These are phyloP conservation scores for Otocyon megalotis DNA, from an alignment of 2,113 vertebrate species.

Conservation along the genomic window DNA sequence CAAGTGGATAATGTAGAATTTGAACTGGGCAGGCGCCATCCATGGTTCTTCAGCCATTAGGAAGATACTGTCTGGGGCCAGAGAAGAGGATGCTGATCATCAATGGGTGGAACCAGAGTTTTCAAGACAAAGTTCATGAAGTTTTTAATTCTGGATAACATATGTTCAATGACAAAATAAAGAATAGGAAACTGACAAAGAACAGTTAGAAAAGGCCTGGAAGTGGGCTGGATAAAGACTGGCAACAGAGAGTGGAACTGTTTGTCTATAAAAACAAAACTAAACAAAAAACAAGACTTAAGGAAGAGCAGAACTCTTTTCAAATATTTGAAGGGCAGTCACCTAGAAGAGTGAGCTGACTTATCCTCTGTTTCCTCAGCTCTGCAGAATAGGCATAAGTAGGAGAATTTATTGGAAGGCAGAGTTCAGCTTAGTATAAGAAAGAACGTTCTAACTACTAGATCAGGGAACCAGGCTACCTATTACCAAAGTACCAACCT, in stretches of 20 bases:
- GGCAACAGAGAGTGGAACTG: not conserved
- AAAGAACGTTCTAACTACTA: not conserved
- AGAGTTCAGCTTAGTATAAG: not conserved
- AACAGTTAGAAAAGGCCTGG: not conserved
- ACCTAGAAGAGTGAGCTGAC: not conserved
- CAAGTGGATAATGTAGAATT: not conserved
- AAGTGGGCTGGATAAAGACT: not conserved
- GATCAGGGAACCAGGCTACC: not conserved
- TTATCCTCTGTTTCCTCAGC: not conserved
- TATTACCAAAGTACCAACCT: not conserved
- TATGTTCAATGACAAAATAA: not conserved
- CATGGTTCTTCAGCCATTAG: not conserved
- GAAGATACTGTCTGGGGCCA: not conserved
- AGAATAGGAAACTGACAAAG: not conserved
- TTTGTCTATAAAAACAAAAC: not conserved
- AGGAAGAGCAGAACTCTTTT: not conserved
- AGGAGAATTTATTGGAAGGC: not conserved
- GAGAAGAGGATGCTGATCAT: not conserved
- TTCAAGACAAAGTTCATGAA: not conserved
- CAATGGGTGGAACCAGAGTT: not conserved
- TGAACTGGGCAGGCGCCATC: not conserved
- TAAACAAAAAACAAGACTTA: not conserved
- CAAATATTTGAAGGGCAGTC: not conserved
- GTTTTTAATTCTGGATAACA: not conserved
- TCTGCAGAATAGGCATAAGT: not conserved